Evolutionary conservation across 2,113 vertebrate species (phyloP), one percentile per base, ranked within the genome.

Genomic region (Willisornis vidua): DNA sequence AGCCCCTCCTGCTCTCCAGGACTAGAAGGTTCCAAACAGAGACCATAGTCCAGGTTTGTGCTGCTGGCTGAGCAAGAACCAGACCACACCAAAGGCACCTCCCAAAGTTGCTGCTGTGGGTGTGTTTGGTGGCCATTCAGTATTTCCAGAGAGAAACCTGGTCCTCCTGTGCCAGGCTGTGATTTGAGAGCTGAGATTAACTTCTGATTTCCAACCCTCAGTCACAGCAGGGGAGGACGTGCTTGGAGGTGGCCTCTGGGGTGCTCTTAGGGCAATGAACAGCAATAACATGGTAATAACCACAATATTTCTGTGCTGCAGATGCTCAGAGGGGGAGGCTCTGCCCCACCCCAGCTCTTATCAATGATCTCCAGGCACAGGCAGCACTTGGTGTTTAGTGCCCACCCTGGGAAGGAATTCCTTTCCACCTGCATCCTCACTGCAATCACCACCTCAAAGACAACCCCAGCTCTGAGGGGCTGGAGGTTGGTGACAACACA

Each of bases 11-110:
- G 39, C 71, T 78, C 49, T 10, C 23, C 70, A n/a, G 48, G 0
- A 8, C 1, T 4, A 2, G 59, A 41, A 67, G 6, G 26, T 73
- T 46, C 85, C 62, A 72, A 58, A 62, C 15, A 3, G 5, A 41
- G 65, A 70, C 78, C 70, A 62, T 13, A 55, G 29, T 43, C 73
- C 22, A 1, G 20, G 2, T 91, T 55, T 52, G 37, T 9, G 9
- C 9, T 1, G 2, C 41, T 37, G 70, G 25, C 49, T 2, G 45
- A 68, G 18, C 0, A 1, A 11, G 43, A 14, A 39, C 31, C 66
- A 39, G 19, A 35, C 45, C 66, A 39, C 91, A 31, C 15, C 13
- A 2, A 45, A 68, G 43, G 18, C 5, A 57, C 14, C 52, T 75
- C 61, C 66, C 39, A 9, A 6, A 37, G 54, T 48, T 67, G 67